Conservation (phyloP, 2,888 invertebrate species). For the Siphlonurus alternatus region DNA sequence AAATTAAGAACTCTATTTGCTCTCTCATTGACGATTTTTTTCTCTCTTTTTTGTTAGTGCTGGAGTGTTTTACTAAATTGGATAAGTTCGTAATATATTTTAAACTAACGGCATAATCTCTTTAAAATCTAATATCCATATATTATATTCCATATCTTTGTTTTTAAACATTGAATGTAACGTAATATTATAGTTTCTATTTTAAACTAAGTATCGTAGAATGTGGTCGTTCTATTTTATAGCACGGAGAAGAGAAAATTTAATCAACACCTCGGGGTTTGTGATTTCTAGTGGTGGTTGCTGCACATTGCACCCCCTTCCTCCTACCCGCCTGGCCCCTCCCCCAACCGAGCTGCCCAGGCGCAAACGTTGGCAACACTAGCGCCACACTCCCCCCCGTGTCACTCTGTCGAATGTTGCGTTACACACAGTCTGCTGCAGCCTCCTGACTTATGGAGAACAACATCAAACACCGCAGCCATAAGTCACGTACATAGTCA, state of each 20-base stretch:
- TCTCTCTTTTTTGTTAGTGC: no score
- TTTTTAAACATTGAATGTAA: no score
- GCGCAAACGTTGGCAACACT: neutral
- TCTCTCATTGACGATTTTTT: no score
- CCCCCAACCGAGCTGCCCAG: neutral
- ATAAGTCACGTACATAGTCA: neutral
- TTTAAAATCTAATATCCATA: no score
- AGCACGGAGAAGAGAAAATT: neutral
- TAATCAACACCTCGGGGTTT: slow-evolving; percentile 2
- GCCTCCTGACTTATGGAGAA: neutral
- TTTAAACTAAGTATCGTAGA: no score
- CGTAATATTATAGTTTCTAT: no score
- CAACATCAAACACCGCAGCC: neutral
- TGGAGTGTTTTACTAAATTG: no score
- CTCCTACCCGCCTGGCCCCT: neutral
- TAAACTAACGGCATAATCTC: no score
- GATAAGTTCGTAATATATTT: no score
- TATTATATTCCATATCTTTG: no score
- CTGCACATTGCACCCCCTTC: neutral
- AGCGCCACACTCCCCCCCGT: neutral
- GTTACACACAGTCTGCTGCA: neutral
- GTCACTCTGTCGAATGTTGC: neutral
- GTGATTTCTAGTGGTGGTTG: neutral
- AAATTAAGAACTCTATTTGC: no score
- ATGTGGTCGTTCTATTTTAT: neutral